phyloP scores from a whole-genome alignment of 2,113 vertebrate genomes.

The Stegostoma tigrinum region DNA sequence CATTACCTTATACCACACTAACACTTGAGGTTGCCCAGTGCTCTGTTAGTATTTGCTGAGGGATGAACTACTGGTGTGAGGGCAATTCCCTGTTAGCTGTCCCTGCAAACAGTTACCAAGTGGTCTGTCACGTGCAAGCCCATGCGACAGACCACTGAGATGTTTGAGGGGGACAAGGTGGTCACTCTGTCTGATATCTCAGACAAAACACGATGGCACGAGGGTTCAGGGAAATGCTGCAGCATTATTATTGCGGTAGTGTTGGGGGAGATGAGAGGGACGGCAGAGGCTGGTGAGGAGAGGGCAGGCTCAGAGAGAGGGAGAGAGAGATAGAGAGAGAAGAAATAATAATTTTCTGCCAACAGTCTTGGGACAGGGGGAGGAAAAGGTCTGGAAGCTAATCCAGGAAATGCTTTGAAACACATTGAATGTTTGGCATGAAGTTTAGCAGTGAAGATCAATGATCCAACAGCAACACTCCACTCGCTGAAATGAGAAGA shows the following conservation, averaged over 20 bases:
- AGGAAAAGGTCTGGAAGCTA: background rate
- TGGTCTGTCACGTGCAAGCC: background rate
- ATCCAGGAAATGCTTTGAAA: constrained; percentile 19
- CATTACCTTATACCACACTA: too few relatives aligned
- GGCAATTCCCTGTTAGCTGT: background rate
- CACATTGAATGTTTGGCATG: background rate
- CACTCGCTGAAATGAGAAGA: constrained; percentile 42
- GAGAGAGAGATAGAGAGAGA: background rate
- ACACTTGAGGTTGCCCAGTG: background rate
- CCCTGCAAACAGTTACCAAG: background rate
- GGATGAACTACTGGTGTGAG: background rate
- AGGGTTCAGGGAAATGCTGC: too few relatives aligned
- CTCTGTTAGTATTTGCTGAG: background rate
- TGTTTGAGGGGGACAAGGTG: too few relatives aligned
- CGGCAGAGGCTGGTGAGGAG: background rate
- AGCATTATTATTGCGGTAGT: too few relatives aligned
- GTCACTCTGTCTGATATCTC: background rate
- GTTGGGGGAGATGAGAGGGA: too few relatives aligned
- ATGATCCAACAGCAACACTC: constrained; percentile 38
- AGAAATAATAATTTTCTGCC: background rate
- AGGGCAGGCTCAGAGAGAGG: background rate
- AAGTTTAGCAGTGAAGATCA: background rate
- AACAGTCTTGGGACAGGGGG: background rate
- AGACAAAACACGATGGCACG: background rate
- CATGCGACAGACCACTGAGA: too few relatives aligned